phyloP scores from a whole-genome alignment of 2,888 invertebrate species.

The Tetranychus truncatus region DNA sequence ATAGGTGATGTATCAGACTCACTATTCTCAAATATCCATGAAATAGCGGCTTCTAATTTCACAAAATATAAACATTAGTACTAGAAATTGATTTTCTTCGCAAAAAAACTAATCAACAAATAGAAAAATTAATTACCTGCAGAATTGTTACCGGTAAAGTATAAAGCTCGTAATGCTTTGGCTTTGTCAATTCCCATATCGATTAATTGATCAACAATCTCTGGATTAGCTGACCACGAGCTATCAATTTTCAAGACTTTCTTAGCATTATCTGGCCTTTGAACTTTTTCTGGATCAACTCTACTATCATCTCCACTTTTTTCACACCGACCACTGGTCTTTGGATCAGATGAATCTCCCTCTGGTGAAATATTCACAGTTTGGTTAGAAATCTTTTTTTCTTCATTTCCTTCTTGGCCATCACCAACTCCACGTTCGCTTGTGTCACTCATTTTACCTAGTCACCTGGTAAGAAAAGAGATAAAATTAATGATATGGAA shows the following conservation, averaged over 20 bases:
- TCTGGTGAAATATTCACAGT: neutral
- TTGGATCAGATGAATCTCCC: neutral
- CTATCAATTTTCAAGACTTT: too few species aligned
- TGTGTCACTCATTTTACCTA: neutral
- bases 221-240: slow-evolving; percentile 34
- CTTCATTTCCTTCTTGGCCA: neutral
- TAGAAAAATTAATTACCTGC: slow-evolving; percentile 26
- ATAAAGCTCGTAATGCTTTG: slow-evolving; percentile 37
- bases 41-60: slow-evolving; percentile 37
- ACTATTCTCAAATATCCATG: slow-evolving; percentile 40
- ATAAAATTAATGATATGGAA: neutral
- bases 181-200: slow-evolving; percentile 37
- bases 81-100: neutral
- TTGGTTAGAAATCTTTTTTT: neutral
- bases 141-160: slow-evolving; percentile 40
- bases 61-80: neutral
- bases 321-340: neutral
- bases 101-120: neutral
- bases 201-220: slow-evolving; percentile 32
- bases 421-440: slow-evolving; percentile 7
- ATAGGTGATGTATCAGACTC: slow-evolving; percentile 28
- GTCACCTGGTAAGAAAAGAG: neutral
- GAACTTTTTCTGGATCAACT: neutral
- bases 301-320: neutral
- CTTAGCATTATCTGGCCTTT: neutral